Evolutionary conservation across 2,797 vertebrate species (phyloP), one percentile per base, ranked within the genome.

Genomic region (Crocodylus rhombifer): DNA sequence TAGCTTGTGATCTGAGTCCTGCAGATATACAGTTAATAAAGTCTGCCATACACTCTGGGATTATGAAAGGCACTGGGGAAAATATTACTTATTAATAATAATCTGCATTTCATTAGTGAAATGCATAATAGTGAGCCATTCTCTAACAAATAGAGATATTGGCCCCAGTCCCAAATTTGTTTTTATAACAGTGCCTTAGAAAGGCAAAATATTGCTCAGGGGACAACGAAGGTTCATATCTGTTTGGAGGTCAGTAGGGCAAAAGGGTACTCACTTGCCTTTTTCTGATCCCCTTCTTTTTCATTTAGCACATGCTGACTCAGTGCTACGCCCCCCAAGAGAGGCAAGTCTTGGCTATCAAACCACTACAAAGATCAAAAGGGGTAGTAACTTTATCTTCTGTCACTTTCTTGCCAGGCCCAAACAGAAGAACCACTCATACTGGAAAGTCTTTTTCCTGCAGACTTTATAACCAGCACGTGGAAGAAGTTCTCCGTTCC

Each of bases 381-480:
- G 69, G 18, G 80, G n/a, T 1, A 1, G 2, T 51, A 58, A 84
- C 30, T 75, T 84, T 80, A 86, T 57, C 56, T 26, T 90, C 81
- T 76, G 63, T 64, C 20, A 56, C 23, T 62, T 93, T 91, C 65
- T 84, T 83, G 86, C 69, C 74, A 84, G 4, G 84, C 64, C 71
- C 30, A 86, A 92, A 79, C 89, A 58, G 64, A 94, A 36, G 21
- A 96, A 62, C 20, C 82, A 60, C 63, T 67, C 81, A 62, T 33
- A 9, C 56, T 71, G 30, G 16, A 69, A 86, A 91, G 17, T 18
- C 14, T 55, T 73, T 88, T 93, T 84, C 69, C 51, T 73, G 36
- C 14, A 73, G 69, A 42, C 23, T 73, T 89, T 25, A 55, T 8
- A 63, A 58, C 4, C 17, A 79, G 81, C 20, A 60, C 15, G 28